Evolutionary conservation across 2,888 invertebrate species (phyloP), one percentile per base, ranked within the genome.

Genomic region (Barypeithes pellucidus): DNA sequence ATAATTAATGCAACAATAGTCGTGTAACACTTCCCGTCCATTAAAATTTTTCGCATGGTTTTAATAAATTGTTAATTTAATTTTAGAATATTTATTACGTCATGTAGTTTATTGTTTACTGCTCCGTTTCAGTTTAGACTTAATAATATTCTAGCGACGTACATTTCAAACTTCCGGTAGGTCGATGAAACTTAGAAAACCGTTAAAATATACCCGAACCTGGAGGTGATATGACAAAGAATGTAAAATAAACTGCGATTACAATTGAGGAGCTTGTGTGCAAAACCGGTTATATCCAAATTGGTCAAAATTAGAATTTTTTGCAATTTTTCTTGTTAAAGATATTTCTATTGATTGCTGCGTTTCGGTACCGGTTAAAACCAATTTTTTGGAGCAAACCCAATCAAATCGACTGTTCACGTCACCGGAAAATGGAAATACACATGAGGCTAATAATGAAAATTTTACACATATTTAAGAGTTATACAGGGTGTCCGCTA

Each of bases 1-100:
- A 29, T 12, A 8, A 12, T 20, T 36, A 65, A 65, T 65, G 65
- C 50, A 65, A 41, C 43, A 43, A 45, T 7, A 4, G 59, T 47
- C 57, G 18, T 63, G 67, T 67, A 67, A 57, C 29, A 59, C 54
- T 69, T 62, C 47, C 43, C 54, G 69, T 54, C 43, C 18, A 62
- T 69, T 69, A 63, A 69, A 69, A 69, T 69, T 69, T 36, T 54
- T 62, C 54, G 62, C 69, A 60, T 33, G 62, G 11, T 14, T 52
- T 29, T 62, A 57, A 14, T 54, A 59, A 29, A 62, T 61, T 62
- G 45, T 69, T 41, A 54, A 62, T 68, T 61, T 61, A n/a, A 52
- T 68, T 52, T 68, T 62, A 43, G 24, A 60, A 36, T 62, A 41
- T 33, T 22, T 18, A 33, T 69, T 52, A 52, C 54, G 41, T 52